Evolutionary conservation across 2,888 invertebrate species (phyloP).

Genomic region (Notocelia uddmanniana): DNA sequence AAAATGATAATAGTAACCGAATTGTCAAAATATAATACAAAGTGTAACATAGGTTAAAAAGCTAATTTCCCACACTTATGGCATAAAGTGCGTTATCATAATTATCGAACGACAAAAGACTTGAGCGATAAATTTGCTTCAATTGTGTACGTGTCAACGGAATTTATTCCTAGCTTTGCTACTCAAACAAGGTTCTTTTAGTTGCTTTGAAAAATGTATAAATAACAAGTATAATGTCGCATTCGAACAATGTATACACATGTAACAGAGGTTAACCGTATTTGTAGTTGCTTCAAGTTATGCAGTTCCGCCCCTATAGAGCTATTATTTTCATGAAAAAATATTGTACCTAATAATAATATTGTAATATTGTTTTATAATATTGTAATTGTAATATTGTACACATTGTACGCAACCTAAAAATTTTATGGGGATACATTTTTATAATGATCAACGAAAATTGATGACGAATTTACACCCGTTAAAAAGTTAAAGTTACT

Average conservation of each 20-base stretch:
- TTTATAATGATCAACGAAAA: background rate
- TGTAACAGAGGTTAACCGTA: slow-evolving; percentile 37
- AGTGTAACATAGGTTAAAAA: slow-evolving; percentile 52
- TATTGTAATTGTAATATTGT: too few species aligned
- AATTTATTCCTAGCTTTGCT: slow-evolving; percentile 57
- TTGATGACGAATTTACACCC: background rate
- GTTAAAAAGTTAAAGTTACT: background rate
- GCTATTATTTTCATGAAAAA: slow-evolving; percentile 12
- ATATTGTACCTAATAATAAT: background rate
- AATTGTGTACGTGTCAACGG: slow-evolving; percentile 73
- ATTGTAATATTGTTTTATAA: too few species aligned
- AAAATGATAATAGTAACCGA: slow-evolving; percentile 75
- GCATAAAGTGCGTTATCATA: slow-evolving; percentile 54
- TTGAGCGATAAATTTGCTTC: slow-evolving; percentile 69
- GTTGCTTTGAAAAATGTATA: slow-evolving; percentile 25
- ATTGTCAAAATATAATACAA: slow-evolving; percentile 80
- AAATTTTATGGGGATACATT: background rate
- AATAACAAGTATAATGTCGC: slow-evolving; percentile 36
- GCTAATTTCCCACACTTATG: slow-evolving; percentile 80
- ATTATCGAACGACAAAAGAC: slow-evolving; percentile 65
- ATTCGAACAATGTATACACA: slow-evolving; percentile 33
- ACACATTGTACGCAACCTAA: background rate
- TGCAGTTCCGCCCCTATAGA: slow-evolving; percentile 27
- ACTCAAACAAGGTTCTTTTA: slow-evolving; percentile 60
- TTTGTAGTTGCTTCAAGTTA: slow-evolving; percentile 3